Percentiles rank a stretch among this genome's conserved stretches.
These are phyloP conservation scores for Hydractinia echinata DNA, from an alignment of 30 jellyfish, hydroid and myxozoan species.

Conservation along the genomic window DNA sequence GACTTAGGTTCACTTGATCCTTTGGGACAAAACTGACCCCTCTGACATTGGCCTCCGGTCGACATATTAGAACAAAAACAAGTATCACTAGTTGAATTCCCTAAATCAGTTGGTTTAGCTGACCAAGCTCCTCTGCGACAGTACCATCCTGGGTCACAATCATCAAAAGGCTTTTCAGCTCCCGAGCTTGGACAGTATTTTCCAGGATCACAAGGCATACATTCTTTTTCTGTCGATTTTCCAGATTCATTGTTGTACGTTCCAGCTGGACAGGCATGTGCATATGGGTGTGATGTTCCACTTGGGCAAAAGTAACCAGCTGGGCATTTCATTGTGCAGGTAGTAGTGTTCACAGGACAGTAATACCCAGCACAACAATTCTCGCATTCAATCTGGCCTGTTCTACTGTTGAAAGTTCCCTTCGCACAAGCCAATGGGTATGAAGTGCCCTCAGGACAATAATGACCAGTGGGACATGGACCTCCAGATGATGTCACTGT, in stretches of 20 bases:
- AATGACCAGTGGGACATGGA: slow-evolving; percentile 77
- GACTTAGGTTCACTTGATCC: slow-evolving; percentile 67
- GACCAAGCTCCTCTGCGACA: slow-evolving; percentile 88
- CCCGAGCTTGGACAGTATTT: slow-evolving; percentile 83
- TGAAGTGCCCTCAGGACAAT: slow-evolving; percentile 79
- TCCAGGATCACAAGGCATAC: slow-evolving; percentile 85
- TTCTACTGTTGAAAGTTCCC: slow-evolving; percentile 72
- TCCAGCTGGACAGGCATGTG: slow-evolving; percentile 79
- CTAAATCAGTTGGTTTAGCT: slow-evolving; percentile 66
- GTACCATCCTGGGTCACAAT: slow-evolving; percentile 86
- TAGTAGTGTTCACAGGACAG: slow-evolving; percentile 82
- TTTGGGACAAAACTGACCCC: slow-evolving; percentile 73
- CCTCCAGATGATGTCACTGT: slow-evolving; percentile 67
- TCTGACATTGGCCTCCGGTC: slow-evolving; percentile 89
- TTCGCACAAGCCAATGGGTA: slow-evolving; percentile 80
- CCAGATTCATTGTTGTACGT: slow-evolving; percentile 59
- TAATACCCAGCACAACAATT: slow-evolving; percentile 74
- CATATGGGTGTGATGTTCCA: slow-evolving; percentile 51
- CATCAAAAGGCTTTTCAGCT: slow-evolving; percentile 42
- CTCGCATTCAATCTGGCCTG: slow-evolving; percentile 75
- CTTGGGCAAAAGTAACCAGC: slow-evolving; percentile 64
- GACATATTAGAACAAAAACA: slow-evolving; percentile 69
- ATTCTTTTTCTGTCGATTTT: slow-evolving; percentile 46
- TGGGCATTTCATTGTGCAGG: slow-evolving; percentile 66
- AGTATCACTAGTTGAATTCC: slow-evolving; percentile 37